phyloP scores from a whole-genome alignment of 2,797 vertebrate species.

The Tangara arthus region DNA sequence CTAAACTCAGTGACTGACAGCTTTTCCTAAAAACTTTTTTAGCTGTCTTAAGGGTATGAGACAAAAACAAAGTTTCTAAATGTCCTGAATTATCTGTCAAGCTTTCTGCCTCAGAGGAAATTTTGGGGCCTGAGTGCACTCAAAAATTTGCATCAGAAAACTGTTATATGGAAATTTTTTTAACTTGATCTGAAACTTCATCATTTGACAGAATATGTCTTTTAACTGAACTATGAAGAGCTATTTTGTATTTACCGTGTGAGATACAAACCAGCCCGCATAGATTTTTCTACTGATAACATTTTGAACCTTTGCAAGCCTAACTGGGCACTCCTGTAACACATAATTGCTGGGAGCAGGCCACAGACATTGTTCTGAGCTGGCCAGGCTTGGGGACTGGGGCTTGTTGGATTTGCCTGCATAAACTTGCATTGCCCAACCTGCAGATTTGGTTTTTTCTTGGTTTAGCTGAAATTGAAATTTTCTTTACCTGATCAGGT shows the following conservation, averaged over 20 bases:
- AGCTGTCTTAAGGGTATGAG: not conserved
- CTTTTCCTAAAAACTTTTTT: not conserved
- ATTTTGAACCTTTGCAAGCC: not conserved
- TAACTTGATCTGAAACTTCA: not conserved
- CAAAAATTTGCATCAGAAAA: not conserved
- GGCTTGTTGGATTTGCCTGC: not conserved
- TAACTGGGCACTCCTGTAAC: accelerated
- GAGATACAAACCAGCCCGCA: not conserved
- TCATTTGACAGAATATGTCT: not conserved
- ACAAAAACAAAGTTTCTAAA: not conserved
- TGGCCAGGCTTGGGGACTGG: not conserved
- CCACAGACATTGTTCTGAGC: not conserved
- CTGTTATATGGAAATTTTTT: not conserved
- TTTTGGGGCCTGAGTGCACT: not conserved
- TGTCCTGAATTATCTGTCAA: not conserved
- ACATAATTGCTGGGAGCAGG: not conserved
- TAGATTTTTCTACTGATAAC: not conserved
- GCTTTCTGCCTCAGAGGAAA: not conserved
- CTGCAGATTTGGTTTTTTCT: not conserved
- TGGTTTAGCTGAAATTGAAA: not conserved
- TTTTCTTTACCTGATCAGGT: not conserved
- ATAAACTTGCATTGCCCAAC: not conserved
- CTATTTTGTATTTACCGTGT: not conserved
- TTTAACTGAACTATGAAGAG: not conserved
- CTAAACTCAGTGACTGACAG: not conserved